Evolutionary conservation across 2,797 vertebrate genomes (phyloP), one percentile per base, ranked within the genome.

Genomic region (Pangasius macronema): DNA sequence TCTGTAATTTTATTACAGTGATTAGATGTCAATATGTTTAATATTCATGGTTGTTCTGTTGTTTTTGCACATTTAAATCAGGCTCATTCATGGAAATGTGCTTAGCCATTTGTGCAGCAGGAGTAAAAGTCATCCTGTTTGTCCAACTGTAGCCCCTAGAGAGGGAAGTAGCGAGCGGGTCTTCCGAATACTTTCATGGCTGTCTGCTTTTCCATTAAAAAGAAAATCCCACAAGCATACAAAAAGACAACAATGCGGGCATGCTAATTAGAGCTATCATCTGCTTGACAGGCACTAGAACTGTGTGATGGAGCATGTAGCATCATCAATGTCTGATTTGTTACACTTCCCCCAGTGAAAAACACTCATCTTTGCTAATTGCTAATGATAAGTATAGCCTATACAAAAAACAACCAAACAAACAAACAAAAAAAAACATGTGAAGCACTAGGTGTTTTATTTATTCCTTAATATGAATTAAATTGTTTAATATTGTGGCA

Each of bases 251-350:
- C 88, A 91, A 89, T 86, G 83, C 91, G 88, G 83, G 30, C 85
- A 92, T 87, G 91, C 94, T 95, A 95, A 96, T 96, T 96, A 95
- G 92, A 91, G 89, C 61, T 70, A 63, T 87, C 90, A 86, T 91
- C 91, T 91, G 87, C 86, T 90, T 90, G 87, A 90, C 87, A 83
- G 91, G 85, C 82, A 55, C 87, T 76, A 88, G 89, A 86, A 91
- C 87, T 87, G 84, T 63, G 89, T 92, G 87, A 90, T 81, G 24
- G 27, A 83, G 86, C 86, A 92, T 92, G 88, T 81, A 63, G 82
- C 70, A 85, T 77, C 75, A 81, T 84, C 80, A 76, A 86, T 86
- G 75, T 89, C 89, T 91, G 81, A 82, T 72, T 76, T 46, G 46
- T 83, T 85, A 85, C 86, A 85, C 75, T 70, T 61, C 87, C 57